Evolutionary conservation across 2,113 vertebrate genomes (phyloP).

Genomic region (Todiramphus saurophagus): DNA sequence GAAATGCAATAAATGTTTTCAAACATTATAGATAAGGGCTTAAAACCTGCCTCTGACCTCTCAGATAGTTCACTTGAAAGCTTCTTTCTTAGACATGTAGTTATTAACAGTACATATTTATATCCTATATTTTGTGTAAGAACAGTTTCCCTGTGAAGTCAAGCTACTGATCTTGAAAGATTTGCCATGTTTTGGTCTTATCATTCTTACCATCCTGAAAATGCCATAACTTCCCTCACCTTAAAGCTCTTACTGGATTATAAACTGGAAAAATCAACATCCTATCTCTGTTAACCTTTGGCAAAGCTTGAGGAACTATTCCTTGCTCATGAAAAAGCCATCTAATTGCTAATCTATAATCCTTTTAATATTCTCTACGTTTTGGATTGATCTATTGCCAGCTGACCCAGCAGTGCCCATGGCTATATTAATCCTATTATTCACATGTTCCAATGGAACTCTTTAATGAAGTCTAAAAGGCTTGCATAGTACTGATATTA

Average conservation of each 20-base stretch:
- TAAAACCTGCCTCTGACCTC: not conserved
- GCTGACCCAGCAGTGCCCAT: slow-evolving; percentile 82
- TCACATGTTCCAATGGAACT: slow-evolving; percentile 80
- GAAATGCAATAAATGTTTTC: slow-evolving; percentile 15
- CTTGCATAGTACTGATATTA: slow-evolving; percentile 70
- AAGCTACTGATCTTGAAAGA: slow-evolving; percentile 5
- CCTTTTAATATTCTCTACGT: slow-evolving; percentile 89
- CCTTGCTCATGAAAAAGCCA: slow-evolving; percentile 84
- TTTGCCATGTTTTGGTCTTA: slow-evolving; percentile 23
- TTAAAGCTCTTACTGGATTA: slow-evolving; percentile 69
- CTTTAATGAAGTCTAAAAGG: slow-evolving; percentile 75
- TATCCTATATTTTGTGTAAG: not conserved
- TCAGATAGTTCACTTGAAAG: not conserved
- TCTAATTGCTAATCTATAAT: slow-evolving; percentile 99
- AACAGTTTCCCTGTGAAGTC: not conserved
- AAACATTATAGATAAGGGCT: not conserved
- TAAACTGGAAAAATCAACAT: slow-evolving; percentile 74
- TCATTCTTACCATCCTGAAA: slow-evolving; percentile 48
- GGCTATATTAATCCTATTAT: slow-evolving; percentile 94
- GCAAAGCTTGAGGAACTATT: slow-evolving; percentile 75
- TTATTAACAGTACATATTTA: not conserved
- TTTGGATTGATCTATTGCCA: slow-evolving; percentile 92
- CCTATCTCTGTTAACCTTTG: slow-evolving; percentile 81
- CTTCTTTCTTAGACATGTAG: not conserved
- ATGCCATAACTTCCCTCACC: slow-evolving; percentile 51